Percentiles rank a stretch among this genome's conserved stretches.
phyloP scores from a whole-genome alignment of 2,888 invertebrate genomes.

The Resseliella maxima region DNA sequence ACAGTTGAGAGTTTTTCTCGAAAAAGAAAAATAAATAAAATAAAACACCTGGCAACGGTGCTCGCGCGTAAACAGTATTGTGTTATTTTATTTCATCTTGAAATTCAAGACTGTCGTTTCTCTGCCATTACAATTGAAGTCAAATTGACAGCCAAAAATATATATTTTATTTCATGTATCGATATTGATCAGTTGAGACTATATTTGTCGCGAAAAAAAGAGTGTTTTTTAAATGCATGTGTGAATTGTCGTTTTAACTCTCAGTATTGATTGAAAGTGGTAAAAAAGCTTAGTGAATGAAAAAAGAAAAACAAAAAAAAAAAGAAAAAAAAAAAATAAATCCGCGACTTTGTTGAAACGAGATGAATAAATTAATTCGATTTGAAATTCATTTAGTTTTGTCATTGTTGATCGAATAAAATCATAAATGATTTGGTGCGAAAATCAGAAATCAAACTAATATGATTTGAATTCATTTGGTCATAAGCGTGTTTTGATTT shows the following conservation, averaged over 20 bases:
- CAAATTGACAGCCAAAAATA: not conserved
- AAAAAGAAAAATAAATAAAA: no score
- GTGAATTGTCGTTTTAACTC: not conserved
- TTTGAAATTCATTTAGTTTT: not conserved
- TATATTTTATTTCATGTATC: not conserved
- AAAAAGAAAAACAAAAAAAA: no score
- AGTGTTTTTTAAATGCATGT: not conserved
- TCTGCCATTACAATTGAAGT: not conserved
- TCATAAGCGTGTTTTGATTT: not conserved
- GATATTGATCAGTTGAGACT: not conserved
- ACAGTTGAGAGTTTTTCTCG: no score
- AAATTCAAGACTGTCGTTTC: not conserved
- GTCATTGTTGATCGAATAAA: not conserved
- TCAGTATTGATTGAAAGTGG: not conserved
- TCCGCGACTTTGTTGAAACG: not conserved
- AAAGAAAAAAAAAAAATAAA: no score
- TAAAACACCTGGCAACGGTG: conserved; percentile 15
- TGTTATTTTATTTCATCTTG: not conserved
- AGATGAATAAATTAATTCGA: not conserved
- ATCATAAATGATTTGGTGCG: no score
- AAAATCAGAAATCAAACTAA: not conserved
- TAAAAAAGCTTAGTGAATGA: not conserved
- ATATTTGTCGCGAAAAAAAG: not conserved
- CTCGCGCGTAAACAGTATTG: not conserved
- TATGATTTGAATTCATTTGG: not conserved